Conservation (phyloP, 2,888 invertebrate species). For the Lobophora halterata region DNA sequence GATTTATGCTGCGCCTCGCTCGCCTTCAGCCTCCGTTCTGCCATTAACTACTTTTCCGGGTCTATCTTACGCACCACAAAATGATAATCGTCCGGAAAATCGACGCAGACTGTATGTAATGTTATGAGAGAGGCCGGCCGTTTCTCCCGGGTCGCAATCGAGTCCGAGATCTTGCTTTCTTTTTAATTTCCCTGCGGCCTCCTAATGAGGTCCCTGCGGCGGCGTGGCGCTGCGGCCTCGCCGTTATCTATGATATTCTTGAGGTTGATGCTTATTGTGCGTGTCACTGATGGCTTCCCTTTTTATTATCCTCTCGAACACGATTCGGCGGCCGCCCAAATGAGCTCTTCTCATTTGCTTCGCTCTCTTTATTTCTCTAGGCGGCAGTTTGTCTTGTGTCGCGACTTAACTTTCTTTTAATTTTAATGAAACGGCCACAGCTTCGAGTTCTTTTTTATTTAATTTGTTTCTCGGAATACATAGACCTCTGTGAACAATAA, state of each 20-base stretch:
- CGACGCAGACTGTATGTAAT: constrained; percentile 78
- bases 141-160: constrained; percentile 75
- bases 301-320: constrained; percentile 81
- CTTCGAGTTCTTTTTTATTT: constrained; percentile 48
- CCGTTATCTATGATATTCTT: constrained; percentile 81
- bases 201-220: constrained; percentile 78
- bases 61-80: constrained; percentile 79
- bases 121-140: constrained; percentile 76
- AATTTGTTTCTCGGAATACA: constrained; percentile 40
- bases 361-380: constrained; percentile 78
- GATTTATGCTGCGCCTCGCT: constrained; percentile 56
- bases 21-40: constrained; percentile 51
- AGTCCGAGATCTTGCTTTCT: constrained; percentile 80
- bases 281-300: constrained; percentile 81
- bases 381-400: constrained; percentile 76
- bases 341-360: constrained; percentile 78
- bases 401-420: constrained; percentile 70
- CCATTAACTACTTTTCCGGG: constrained; percentile 71
- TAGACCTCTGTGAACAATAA: constrained; percentile 27
- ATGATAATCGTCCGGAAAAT: constrained; percentile 81
- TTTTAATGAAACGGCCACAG: constrained; percentile 62
- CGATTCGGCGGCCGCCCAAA: constrained; percentile 78
- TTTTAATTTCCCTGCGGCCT: constrained; percentile 81
- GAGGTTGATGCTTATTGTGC: constrained; percentile 82
- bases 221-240: constrained; percentile 55